Evolutionary conservation across 1,140 invertebrate genomes (phyloP).

Genomic region (Cheumatopsyche charites): DNA sequence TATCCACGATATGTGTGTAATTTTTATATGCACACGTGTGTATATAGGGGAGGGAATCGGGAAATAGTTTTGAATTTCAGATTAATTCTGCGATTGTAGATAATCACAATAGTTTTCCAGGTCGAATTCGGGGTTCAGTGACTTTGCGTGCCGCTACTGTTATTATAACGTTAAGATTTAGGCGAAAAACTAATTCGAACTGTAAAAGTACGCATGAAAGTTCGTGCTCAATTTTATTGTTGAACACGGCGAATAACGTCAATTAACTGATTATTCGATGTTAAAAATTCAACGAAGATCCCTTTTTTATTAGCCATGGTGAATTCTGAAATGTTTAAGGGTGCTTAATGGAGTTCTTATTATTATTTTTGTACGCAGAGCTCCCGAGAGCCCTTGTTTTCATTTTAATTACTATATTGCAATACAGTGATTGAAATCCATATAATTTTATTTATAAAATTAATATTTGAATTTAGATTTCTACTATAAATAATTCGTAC

Average conservation of each 20-base stretch:
- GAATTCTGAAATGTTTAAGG: too few species aligned
- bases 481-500: too few species aligned
- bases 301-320: too few species aligned
- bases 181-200: neutral
- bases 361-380: too few species aligned
- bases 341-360: too few species aligned
- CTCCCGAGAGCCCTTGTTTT: too few species aligned
- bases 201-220: neutral
- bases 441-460: too few species aligned
- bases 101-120: constrained; percentile 22
- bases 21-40: neutral
- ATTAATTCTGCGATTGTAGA: constrained; percentile 32
- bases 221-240: constrained; percentile 3
- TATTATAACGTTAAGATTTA: constrained; percentile 16
- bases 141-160: neutral
- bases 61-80: constrained; percentile 32
- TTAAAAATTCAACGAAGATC: too few species aligned
- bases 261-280: neutral
- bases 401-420: too few species aligned
- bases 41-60: neutral
- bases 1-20: too few species aligned
- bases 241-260: neutral
- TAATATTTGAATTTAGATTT: too few species aligned
- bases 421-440: too few species aligned
- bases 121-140: neutral